A percentile compares a stretch with the other conserved stretches of the same genome.
Conservation (phyloP, 2,113 vertebrate genomes). For the Indicator maculatus region DNA sequence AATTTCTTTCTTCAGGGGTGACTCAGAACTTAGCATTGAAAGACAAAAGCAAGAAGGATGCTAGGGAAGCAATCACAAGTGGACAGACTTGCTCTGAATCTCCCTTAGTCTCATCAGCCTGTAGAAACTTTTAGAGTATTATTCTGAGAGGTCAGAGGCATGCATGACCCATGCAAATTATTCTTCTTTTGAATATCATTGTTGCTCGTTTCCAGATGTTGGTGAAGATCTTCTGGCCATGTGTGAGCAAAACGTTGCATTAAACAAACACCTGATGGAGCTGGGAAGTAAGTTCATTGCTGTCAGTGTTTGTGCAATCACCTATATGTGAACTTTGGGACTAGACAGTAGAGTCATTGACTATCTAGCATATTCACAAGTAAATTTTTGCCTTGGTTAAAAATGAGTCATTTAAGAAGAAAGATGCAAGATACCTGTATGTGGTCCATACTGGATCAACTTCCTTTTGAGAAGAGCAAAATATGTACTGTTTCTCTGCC, state of each 20-base stretch:
- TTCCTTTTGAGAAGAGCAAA: neutral
- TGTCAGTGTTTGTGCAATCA: neutral
- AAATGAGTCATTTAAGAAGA: neutral
- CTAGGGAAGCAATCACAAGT: neutral
- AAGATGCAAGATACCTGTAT: neutral
- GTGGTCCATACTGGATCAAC: neutral
- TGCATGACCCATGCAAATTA: neutral
- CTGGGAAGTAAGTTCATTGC: slow-evolving; percentile 73
- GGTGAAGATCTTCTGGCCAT: slow-evolving; percentile 90
- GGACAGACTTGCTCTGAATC: neutral
- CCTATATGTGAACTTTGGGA: neutral
- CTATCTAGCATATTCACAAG: neutral
- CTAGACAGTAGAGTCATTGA: neutral
- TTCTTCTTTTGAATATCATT: neutral
- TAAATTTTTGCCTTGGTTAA: neutral
- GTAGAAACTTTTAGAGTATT: neutral
- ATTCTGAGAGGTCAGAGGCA: neutral
- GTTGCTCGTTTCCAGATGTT: slow-evolving; percentile 80
- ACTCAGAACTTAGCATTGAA: neutral
- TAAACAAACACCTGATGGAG: slow-evolving; percentile 82
- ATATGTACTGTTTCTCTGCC: neutral
- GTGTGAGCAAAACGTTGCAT: slow-evolving; percentile 85
- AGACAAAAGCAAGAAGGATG: neutral
- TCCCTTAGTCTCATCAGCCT: neutral
- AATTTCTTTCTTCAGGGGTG: neutral